Base-by-base conservation (phyloP, 2,797 vertebrate species). In the Lepidocolaptes lacrymiger region DNA sequence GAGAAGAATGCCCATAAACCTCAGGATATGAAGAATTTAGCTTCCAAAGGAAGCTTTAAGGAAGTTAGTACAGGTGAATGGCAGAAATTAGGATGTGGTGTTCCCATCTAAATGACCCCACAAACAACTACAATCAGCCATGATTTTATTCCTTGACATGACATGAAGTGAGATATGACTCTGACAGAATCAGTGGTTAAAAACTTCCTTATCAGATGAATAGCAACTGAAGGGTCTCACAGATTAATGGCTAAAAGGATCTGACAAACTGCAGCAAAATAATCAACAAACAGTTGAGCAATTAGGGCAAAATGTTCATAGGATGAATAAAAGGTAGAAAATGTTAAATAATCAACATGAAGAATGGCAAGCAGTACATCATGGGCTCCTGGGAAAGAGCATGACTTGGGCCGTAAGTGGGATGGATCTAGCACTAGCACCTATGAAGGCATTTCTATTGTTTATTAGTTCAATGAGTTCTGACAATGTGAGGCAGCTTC, bases 241-340 rank as follows among this genome's bases (percentile, higher is more conserved):
- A 77, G 94, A 92, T 92, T 89, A 95, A 94, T 88, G 78, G 44
- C 34, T 64, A 63, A 89, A 89, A 80, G 68, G 41, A 67, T 91
- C 63, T 89, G 87, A 94, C 64, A 91, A 59, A 52, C 91, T 74
- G 61, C 61, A 79, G n/a, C 46, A 83, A 52, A 26, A 46, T 93
- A 87, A 85, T 95, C 82, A 93, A 88, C 78, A 88, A 96, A 96
- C 74, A 74, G 68, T 85, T 74, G 61, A 85, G 79, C 72, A 96
- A 93, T 94, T 93, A 95, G 58, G 49, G 64, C 14, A 93, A 92
- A 91, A 83, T 77, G 49, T 61, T 82, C 61, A n/a, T 16, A 46
- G 68, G 87, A 87, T 73, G 79, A 63, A 74, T 80, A 92, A 93
- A 94, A 91, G 49, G 36, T 28, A 89, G 68, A 56, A 95, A 79